Base-by-base conservation (phyloP, 2,113 vertebrate species). In the Callithrix jacchus region DNA sequence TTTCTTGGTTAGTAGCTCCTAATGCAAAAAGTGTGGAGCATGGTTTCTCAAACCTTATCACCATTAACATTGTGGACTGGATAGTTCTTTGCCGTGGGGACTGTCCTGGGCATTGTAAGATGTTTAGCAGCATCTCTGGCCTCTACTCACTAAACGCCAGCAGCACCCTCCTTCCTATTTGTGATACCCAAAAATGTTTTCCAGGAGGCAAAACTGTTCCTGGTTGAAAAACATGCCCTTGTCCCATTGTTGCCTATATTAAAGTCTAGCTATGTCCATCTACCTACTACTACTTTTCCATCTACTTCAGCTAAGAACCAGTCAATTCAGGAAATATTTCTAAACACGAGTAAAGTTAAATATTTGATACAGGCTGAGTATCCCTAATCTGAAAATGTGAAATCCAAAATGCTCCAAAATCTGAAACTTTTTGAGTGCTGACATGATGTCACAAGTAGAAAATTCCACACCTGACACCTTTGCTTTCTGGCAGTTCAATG, bases 311-410 rank as follows among this genome's bases (percentile, higher is more conserved):
- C 49, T 93, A 70, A 94, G 89, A 96, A 87, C 42, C 32, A 91
- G 74, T 81, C 27, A 80, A 89, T 40, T 93, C 80, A 58, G 23
- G 84, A 88, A 87, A 76, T 93, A 93, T 89, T 91, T 94, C 91
- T 82, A 94, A 97, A 94, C n/a, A 68, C 45, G 54, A 54, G 18
- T 37, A 96, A 84, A 93, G 52, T 54, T 73, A 95, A 95, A 91
- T 93, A 89, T 82, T 97, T 96, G 91, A 86, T 87, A 74, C 40
- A 74, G 23, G 40, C 27, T 74, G 71, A 42, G 40, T 23, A 45
- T 74, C 21, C 40, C 40, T 74, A 74, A 74, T 74, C 40, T 25
- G 12, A 74, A 74, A 74, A 74, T 27, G 10, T 74, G 37, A 74
- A 74, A 74, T 74, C 40, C 13, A 40, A 73, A 73, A 40, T 73